These are phyloP conservation scores for Cyprinodon variegatus DNA, from an alignment of 2,113 vertebrate genomes.

Conservation along the genomic window DNA sequence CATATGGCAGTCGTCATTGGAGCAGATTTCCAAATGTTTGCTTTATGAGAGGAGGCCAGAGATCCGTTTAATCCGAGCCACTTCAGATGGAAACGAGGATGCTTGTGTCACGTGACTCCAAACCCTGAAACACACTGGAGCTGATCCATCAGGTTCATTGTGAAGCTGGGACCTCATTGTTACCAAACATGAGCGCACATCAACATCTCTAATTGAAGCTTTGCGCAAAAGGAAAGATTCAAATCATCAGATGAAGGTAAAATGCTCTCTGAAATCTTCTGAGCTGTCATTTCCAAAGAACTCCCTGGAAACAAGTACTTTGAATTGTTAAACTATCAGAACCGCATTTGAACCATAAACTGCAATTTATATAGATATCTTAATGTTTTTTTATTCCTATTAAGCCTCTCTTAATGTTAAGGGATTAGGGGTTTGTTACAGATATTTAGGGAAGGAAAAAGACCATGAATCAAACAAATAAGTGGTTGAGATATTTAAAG, in stretches of 20 bases:
- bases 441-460: not conserved
- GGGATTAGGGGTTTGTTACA: not conserved
- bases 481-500: not conserved
- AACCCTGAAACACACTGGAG: constrained; percentile 1
- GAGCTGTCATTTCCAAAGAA: not conserved
- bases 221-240: constrained; percentile 35
- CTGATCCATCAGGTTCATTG: constrained; percentile 9
- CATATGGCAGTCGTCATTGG: constrained; percentile 82
- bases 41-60: constrained; percentile 77
- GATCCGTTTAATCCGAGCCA: constrained; percentile 71
- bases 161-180: not conserved
- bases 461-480: not conserved
- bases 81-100: constrained; percentile 62
- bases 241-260: not conserved
- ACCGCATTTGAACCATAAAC: not conserved
- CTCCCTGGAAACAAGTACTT: no score
- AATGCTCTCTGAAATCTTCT: not conserved
- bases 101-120: constrained; percentile 76
- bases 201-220: not conserved
- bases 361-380: not conserved
- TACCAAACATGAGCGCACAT: not conserved
- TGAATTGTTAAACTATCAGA: not conserved
- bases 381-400: no score
- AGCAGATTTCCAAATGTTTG: constrained; percentile 84
- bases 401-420: not conserved